Percentiles rank a stretch among this genome's conserved stretches.
Evolutionary conservation across 2,888 invertebrate genomes (phyloP).

Genomic region (Athalia circularis): DNA sequence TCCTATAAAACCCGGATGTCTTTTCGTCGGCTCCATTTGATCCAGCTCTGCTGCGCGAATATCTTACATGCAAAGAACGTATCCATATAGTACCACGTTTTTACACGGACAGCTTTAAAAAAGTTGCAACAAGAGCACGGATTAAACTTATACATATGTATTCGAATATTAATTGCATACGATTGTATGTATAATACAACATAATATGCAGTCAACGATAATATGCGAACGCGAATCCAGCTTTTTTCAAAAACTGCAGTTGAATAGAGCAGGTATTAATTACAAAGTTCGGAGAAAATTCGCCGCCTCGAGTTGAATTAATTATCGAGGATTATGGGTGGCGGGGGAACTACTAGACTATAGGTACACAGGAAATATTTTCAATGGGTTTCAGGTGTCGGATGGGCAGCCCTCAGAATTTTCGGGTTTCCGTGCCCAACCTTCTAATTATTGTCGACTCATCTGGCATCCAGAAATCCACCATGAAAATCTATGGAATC

Average conservation of each 20-base stretch:
- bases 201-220: no score
- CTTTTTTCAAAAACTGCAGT: no score
- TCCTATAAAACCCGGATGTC: not conserved
- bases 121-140: no score
- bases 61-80: no score
- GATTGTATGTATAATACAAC: no score
- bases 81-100: no score
- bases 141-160: no score
- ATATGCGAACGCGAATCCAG: no score
- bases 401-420: not conserved
- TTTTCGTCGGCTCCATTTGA: not conserved
- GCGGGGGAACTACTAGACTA: not conserved
- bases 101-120: no score
- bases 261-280: not conserved
- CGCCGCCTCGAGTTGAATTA: not conserved
- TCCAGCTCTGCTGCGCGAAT: not conserved
- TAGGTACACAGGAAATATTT: not conserved
- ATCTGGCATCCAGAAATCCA: slow-evolving; percentile 17
- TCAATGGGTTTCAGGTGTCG: slow-evolving; percentile 28
- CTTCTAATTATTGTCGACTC: slow-evolving; percentile 39
- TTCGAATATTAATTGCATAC: no score
- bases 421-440: slow-evolving; percentile 6
- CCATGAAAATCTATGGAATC: slow-evolving; percentile 18
- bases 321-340: not conserved
- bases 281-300: not conserved